phyloP scores from a whole-genome alignment of 2,113 vertebrate genomes.

The zebrafish (Danio rerio) region DNA sequence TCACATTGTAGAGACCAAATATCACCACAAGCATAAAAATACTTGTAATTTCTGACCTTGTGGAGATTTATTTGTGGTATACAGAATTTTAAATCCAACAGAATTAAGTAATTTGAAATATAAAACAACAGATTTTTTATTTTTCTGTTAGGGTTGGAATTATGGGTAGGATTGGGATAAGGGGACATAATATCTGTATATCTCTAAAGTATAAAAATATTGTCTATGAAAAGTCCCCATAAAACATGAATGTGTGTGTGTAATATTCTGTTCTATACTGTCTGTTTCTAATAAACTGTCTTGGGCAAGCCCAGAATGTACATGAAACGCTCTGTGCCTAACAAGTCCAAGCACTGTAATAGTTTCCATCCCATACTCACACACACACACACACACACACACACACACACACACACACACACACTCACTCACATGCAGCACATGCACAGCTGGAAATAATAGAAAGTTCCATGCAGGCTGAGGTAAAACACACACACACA shows the following conservation, averaged over 20 bases:
- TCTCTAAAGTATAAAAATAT: too few species aligned
- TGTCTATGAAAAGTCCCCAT: background rate
- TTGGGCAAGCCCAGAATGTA: conserved; percentile 36
- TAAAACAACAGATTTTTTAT: too few species aligned
- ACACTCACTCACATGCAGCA: conserved; percentile 66
- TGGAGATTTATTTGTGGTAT: too few species aligned
- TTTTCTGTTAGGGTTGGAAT: too few species aligned
- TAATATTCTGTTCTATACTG: background rate
- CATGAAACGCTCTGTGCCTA: conserved; percentile 59
- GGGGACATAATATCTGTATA: too few species aligned
- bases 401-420: conserved; percentile 33
- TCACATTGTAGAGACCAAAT: too few species aligned
- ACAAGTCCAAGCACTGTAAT: conserved; percentile 76
- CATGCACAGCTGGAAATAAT: conserved; percentile 78
- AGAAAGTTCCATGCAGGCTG: conserved; percentile 72
- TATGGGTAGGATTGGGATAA: too few species aligned
- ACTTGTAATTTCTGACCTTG: too few species aligned
- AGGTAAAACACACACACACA: conserved; percentile 69
- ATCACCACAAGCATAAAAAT: too few species aligned
- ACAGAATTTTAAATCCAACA: too few species aligned
- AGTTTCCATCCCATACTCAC: conserved; percentile 78
- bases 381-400: conserved; percentile 66
- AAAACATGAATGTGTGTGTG: background rate
- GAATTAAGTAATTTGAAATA: too few species aligned
- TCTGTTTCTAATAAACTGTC: conserved; percentile 5